Evolutionary conservation across 2,888 invertebrate species (phyloP).

Genomic region (Acleris emargana): DNA sequence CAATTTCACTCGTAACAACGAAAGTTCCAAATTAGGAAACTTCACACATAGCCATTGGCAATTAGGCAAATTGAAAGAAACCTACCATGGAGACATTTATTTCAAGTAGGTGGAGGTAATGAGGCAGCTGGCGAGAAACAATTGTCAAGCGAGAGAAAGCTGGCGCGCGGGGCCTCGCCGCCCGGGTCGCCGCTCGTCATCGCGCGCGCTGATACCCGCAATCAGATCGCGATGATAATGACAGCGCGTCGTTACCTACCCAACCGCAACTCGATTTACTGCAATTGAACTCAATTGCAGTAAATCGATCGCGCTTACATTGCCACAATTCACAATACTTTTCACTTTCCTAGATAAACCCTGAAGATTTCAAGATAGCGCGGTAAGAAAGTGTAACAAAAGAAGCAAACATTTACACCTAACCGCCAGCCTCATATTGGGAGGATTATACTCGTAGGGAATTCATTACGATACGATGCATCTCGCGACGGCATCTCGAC

Average conservation of each 20-base stretch:
- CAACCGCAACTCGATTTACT: constrained; percentile 9
- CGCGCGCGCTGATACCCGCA: constrained; percentile 14
- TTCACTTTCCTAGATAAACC: constrained; percentile 22
- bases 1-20: constrained; percentile 23
- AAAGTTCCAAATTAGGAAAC: constrained; percentile 26
- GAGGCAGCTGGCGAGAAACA: constrained; percentile 34
- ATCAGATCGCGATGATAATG: constrained; percentile 8
- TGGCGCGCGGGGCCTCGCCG: constrained; percentile 3
- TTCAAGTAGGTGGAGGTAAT: constrained; percentile 36
- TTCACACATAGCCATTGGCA: constrained; percentile 25
- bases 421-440: neutral
- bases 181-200: constrained; percentile 22
- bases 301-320: neutral
- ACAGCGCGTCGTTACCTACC: constrained; percentile 22
- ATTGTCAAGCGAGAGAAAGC: constrained; percentile 35
- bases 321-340: constrained; percentile 2
- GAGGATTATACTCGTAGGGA: neutral
- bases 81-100: constrained; percentile 26
- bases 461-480: constrained; percentile 1
- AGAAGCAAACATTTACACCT: neutral
- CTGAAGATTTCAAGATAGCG: constrained; percentile 10
- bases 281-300: constrained; percentile 9
- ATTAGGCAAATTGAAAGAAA: constrained; percentile 36
- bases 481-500: constrained; percentile 43
- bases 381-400: constrained; percentile 17